A percentile compares a stretch with the other conserved stretches of the same genome.
Conservation (phyloP, 1,140 invertebrate species). For the Drosophila sulfurigaster region DNA sequence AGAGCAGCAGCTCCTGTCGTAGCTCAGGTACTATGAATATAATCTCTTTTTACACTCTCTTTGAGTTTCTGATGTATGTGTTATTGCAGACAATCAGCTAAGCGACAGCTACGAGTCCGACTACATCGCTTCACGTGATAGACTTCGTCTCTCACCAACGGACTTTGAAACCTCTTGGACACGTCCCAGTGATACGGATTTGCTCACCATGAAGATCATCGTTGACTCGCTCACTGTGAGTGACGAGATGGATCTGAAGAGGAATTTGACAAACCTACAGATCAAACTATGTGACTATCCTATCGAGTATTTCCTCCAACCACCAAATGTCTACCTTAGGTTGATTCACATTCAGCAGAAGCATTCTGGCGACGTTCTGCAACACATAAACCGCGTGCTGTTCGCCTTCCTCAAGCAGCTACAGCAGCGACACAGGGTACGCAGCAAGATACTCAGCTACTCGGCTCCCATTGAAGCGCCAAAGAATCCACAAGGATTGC, state of each 20-base stretch:
- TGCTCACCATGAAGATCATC: slow-evolving; percentile 55
- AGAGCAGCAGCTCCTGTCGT: not conserved
- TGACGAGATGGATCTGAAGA: slow-evolving; percentile 42
- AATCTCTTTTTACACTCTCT: too few species aligned
- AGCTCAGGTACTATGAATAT: slow-evolving; percentile 16
- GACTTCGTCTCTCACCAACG: not conserved
- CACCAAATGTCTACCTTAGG: slow-evolving; percentile 62
- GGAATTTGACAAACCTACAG: slow-evolving; percentile 49
- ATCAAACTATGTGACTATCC: slow-evolving; percentile 76
- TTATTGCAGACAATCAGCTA: too few species aligned
- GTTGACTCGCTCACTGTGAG: slow-evolving; percentile 36
- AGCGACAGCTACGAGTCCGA: too few species aligned
- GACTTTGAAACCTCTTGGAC: slow-evolving; percentile 71
- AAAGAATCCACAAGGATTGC: not conserved
- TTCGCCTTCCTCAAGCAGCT: slow-evolving; percentile 33
- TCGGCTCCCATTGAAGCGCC: not conserved
- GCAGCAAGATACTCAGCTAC: slow-evolving; percentile 23
- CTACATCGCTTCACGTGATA: not conserved
- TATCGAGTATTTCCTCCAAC: slow-evolving; percentile 71
- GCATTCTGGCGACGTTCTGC: not conserved
- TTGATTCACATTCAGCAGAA: slow-evolving; percentile 58
- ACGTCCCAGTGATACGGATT: slow-evolving; percentile 48
- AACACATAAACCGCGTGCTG: slow-evolving; percentile 42
- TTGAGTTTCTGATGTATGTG: too few species aligned
- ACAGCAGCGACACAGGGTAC: slow-evolving; percentile 38